Conservation (phyloP, 2,113 vertebrate species). For the Gymnobelideus leadbeateri region DNA sequence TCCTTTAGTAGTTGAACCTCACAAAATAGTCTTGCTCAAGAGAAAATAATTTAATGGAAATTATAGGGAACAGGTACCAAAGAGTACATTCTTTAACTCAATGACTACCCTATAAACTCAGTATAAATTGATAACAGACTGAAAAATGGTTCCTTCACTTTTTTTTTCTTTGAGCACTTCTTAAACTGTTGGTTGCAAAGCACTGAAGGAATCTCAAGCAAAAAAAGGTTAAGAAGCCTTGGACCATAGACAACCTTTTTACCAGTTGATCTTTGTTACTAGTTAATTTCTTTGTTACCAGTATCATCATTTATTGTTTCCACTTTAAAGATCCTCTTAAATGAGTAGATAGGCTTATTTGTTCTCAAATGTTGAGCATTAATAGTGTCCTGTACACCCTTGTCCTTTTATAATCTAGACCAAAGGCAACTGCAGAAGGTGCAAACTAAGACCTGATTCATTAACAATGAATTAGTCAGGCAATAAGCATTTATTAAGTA, state of each 20-base stretch:
- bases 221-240: too few species aligned
- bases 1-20: neutral
- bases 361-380: neutral
- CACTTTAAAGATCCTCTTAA: neutral
- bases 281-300: neutral
- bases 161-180: neutral
- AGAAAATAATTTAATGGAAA: neutral
- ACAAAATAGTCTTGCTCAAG: neutral
- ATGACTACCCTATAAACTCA: neutral
- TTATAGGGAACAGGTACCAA: neutral
- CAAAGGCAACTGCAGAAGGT: neutral
- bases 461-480: neutral
- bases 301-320: neutral
- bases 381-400: neutral
- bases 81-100: neutral
- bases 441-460: neutral
- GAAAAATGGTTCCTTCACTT: neutral
- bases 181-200: too few species aligned
- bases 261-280: neutral
- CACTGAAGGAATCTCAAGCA: too few species aligned
- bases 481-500: neutral
- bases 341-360: neutral
- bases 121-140: neutral
- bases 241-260: neutral
- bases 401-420: neutral